phyloP scores from a whole-genome alignment of 2,113 vertebrate species.

The Colinus virginianus region DNA sequence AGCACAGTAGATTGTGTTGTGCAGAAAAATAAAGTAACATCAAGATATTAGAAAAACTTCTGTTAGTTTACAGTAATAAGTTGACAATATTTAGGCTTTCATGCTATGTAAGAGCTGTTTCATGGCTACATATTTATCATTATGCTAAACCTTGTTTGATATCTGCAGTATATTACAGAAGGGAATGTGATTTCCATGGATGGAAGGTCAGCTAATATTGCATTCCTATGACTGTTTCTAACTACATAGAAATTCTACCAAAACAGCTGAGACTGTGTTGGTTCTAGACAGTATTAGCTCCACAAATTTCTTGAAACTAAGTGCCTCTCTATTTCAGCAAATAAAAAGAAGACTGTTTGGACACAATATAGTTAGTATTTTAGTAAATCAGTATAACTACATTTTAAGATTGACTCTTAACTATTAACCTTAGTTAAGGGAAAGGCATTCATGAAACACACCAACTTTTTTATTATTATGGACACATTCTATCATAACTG shows the following conservation, averaged over 20 bases:
- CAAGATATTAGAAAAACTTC: background rate
- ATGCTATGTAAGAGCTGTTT: background rate
- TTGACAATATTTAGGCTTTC: background rate
- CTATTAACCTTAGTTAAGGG: background rate
- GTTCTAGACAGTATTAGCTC: background rate
- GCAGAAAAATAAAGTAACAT: background rate
- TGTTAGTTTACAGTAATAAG: background rate
- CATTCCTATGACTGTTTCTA: background rate
- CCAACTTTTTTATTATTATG: background rate
- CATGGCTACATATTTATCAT: background rate
- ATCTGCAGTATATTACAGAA: background rate
- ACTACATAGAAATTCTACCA: background rate
- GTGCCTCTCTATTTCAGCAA: background rate
- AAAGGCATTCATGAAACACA: background rate
- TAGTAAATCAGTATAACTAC: fast-evolving
- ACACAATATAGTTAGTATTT: background rate
- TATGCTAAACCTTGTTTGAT: background rate
- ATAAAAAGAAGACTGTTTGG: background rate
- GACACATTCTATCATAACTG: background rate
- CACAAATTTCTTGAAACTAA: background rate
- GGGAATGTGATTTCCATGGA: background rate
- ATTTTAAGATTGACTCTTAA: background rate
- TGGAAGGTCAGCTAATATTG: background rate
- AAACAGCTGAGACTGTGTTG: background rate
- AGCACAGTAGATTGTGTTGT: background rate